A percentile compares a stretch with the other conserved stretches of the same genome.
Conservation (phyloP, 2,797 vertebrate genomes). For the Tangara arthus region DNA sequence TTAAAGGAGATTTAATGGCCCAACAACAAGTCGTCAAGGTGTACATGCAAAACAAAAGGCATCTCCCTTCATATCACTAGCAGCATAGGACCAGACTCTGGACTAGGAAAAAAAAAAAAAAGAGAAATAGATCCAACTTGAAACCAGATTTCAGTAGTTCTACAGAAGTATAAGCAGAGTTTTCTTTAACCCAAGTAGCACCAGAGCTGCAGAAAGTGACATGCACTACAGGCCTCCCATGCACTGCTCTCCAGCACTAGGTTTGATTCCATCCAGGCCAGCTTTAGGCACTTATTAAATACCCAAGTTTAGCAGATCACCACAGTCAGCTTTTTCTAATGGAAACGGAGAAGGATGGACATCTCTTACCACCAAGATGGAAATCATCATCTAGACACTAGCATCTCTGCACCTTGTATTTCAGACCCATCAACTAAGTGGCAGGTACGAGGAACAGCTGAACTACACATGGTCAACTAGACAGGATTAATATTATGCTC, state of each 20-base stretch:
- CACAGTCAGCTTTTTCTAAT: not conserved
- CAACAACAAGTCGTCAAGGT: not conserved
- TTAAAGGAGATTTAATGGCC: not conserved
- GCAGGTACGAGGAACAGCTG: not conserved
- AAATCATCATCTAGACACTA: not conserved
- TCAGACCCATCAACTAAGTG: not conserved
- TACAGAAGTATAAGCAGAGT: not conserved
- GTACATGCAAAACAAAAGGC: not conserved
- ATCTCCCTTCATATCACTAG: not conserved
- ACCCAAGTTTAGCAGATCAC: not conserved
- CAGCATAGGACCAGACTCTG: not conserved
- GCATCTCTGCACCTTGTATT: not conserved
- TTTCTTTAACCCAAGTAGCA: not conserved
- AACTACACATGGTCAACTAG: not conserved
- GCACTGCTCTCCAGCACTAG: not conserved
- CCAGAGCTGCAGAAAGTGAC: not conserved
- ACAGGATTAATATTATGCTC: not conserved
- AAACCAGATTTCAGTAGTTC: not conserved
- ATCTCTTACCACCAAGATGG: not conserved
- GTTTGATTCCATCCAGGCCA: not conserved
- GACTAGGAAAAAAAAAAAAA: not conserved
- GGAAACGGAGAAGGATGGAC: not conserved
- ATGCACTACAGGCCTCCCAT: rapidly evolving
- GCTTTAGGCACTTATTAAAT: not conserved
- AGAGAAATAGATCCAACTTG: not conserved